These are phyloP conservation scores for Temnothorax ravouxi DNA, from an alignment of 2,888 invertebrate species.

Conservation along the genomic window DNA sequence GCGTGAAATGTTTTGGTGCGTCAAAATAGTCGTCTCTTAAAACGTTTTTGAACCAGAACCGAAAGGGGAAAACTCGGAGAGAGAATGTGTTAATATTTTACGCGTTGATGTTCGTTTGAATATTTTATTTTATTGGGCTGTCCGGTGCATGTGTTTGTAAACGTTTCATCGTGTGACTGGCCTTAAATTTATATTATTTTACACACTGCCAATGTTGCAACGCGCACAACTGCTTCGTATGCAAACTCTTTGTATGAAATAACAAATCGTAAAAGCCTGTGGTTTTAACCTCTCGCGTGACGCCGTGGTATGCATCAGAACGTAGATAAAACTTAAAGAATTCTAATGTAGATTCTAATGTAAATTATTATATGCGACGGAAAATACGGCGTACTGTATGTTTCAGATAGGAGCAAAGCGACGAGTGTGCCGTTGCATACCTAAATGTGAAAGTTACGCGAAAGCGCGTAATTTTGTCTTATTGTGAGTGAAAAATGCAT, in stretches of 20 bases:
- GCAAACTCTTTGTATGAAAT: conserved; percentile 11
- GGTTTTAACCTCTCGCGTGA: conserved; percentile 49
- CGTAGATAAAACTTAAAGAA: conserved; percentile 50
- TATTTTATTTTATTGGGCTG: conserved; percentile 48
- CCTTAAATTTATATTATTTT: conserved; percentile 46
- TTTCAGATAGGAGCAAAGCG: conserved; percentile 25
- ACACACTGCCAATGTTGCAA: background rate
- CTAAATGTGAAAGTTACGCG: conserved; percentile 41
- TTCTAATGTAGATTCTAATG: conserved; percentile 52
- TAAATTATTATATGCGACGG: conserved; percentile 34
- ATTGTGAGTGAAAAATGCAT: conserved; percentile 48
- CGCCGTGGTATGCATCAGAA: conserved; percentile 42
- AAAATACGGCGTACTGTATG: conserved; percentile 9
- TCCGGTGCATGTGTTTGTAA: conserved; percentile 33
- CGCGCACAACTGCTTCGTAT: background rate
- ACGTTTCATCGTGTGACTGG: conserved; percentile 20
- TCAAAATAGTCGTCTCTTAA: conserved; percentile 31
- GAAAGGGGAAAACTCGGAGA: conserved; percentile 13
- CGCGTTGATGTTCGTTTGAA: conserved; percentile 50
- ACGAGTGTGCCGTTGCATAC: conserved; percentile 29
- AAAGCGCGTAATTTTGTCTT: conserved; percentile 46
- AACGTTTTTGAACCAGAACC: conserved; percentile 38
- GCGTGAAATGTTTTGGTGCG: conserved; percentile 25
- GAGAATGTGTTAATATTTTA: conserved; percentile 44
- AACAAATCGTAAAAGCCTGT: conserved; percentile 14